A percentile compares a stretch with the other conserved stretches of the same genome.
Conservation (phyloP, 1,140 invertebrate species). For the Semibalanus balanoides region DNA sequence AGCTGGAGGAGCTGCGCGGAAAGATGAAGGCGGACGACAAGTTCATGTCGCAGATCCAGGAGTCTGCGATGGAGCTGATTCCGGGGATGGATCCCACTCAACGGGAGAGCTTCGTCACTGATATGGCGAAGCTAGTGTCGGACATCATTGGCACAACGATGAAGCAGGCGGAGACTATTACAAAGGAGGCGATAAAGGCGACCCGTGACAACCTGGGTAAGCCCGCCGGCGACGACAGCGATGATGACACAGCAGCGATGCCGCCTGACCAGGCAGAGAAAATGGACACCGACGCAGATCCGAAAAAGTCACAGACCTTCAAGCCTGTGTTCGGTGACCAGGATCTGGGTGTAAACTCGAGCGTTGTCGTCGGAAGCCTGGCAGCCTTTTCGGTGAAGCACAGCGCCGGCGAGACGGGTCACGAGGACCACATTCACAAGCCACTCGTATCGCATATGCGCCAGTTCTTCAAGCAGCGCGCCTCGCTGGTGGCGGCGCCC, state of each 20-base stretch:
- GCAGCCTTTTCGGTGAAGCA: not conserved
- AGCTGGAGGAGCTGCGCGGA: not conserved
- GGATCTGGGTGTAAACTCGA: not conserved
- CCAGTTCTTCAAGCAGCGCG: not conserved
- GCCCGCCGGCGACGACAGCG: too few relatives aligned
- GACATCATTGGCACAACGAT: not conserved
- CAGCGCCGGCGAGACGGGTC: not conserved
- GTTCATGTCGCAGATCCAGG: not conserved
- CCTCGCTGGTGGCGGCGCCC: not conserved
- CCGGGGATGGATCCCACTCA: not conserved
- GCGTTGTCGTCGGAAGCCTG: not conserved
- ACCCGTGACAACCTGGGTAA: not conserved
- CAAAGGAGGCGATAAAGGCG: not conserved
- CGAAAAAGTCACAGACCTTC: not conserved
- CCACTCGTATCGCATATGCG: not conserved
- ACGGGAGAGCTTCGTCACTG: not conserved
- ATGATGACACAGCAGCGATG: too few relatives aligned
- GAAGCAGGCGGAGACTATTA: not conserved
- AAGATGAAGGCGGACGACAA: not conserved
- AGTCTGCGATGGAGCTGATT: not conserved
- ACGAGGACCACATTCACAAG: not conserved
- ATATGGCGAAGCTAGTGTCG: not conserved
- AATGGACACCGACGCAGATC: not conserved
- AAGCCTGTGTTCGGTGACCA: not conserved
- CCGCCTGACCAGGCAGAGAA: not conserved